A percentile compares a stretch with the other conserved stretches of the same genome.
Evolutionary conservation across 2,113 vertebrate species (phyloP).

Genomic region (Pionites leucogaster): DNA sequence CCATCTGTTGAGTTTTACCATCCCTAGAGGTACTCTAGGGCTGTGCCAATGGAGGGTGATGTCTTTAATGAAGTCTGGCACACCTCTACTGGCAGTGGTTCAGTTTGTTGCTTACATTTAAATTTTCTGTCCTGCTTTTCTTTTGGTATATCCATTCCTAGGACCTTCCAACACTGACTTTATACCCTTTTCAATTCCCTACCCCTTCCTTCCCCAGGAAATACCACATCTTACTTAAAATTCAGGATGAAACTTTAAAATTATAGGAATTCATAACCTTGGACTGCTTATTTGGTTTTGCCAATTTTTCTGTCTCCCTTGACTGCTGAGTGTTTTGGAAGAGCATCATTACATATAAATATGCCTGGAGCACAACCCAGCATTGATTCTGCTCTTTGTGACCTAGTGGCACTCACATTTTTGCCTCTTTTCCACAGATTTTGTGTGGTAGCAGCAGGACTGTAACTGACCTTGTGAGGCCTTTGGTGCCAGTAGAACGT

Average conservation of each 20-base stretch:
- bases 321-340: background rate
- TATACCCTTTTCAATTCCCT: background rate
- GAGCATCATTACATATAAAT: background rate
- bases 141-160: background rate
- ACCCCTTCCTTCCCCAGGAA: accelerated
- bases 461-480: background rate
- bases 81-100: too few relatives aligned
- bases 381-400: background rate
- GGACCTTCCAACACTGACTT: background rate
- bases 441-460: background rate
- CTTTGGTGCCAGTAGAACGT: background rate
- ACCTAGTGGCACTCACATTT: background rate
- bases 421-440: background rate
- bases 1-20: background rate
- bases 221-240: background rate
- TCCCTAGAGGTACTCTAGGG: background rate
- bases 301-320: background rate
- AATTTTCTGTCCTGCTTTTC: background rate
- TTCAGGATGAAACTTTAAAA: background rate
- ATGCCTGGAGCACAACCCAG: background rate
- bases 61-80: background rate
- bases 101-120: background rate
- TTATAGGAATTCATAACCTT: background rate
- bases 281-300: background rate
- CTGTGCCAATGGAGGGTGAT: background rate